phyloP scores from a whole-genome alignment of 2,113 vertebrate species.

The Forbesichthys agassizii region DNA sequence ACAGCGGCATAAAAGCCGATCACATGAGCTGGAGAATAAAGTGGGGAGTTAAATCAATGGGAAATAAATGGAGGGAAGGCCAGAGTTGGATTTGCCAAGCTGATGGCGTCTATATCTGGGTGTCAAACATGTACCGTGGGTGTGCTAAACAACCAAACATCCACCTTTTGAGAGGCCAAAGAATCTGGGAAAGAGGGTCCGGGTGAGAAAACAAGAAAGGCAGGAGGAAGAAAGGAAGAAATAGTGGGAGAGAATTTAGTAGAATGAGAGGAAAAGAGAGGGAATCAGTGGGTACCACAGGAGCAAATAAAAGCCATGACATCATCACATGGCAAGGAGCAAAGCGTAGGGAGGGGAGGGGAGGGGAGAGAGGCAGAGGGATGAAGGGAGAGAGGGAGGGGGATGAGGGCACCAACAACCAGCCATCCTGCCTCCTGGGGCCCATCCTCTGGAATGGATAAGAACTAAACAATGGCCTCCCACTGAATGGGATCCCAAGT shows the following conservation, averaged over 20 bases:
- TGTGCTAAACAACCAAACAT: conserved; percentile 69
- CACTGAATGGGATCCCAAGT: conserved; percentile 72
- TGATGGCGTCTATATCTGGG: conserved; percentile 56
- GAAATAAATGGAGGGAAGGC: conserved; percentile 49
- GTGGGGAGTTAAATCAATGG: conserved; percentile 57
- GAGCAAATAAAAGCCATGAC: conserved; percentile 72
- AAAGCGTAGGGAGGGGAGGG: conserved; percentile 28
- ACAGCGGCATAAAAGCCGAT: conserved; percentile 53
- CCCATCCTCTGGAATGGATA: conserved; percentile 70
- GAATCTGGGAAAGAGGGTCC: conserved; percentile 56
- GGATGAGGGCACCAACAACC: conserved; percentile 49
- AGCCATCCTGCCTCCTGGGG: conserved; percentile 65
- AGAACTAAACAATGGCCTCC: conserved; percentile 66
- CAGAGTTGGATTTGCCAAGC: conserved; percentile 41
- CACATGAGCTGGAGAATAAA: conserved; percentile 49
- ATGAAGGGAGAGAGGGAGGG: conserved; percentile 34
- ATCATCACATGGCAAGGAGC: conserved; percentile 70
- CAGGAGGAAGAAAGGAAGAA: neutral
- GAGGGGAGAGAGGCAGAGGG: conserved; percentile 28
- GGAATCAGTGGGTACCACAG: conserved; percentile 62
- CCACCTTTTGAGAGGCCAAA: conserved; percentile 61
- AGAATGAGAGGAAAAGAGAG: neutral
- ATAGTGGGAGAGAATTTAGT: neutral
- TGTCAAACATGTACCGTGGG: conserved; percentile 64
- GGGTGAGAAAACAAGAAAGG: conserved; percentile 36